Evolutionary conservation across 2,888 invertebrate species (phyloP).

Genomic region (Lissocephala sabroskyi): DNA sequence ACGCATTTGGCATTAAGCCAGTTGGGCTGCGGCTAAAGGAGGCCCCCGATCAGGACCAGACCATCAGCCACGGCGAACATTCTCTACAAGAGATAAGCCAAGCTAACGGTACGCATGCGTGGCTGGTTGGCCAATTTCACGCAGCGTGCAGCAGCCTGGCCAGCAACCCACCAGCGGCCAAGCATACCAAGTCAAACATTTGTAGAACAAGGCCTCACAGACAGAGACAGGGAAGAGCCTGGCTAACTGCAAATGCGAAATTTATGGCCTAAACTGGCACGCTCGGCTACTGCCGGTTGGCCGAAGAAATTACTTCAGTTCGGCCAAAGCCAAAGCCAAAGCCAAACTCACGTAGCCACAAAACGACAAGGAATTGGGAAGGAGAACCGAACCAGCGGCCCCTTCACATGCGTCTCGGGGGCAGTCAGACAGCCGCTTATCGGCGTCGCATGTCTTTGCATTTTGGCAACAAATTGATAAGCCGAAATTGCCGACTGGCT

Average conservation of each 20-base stretch:
- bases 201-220: slow-evolving; percentile 24
- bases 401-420: neutral
- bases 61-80: slow-evolving; percentile 33
- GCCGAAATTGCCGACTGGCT: slow-evolving; percentile 5
- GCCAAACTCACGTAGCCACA: no score
- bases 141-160: slow-evolving; percentile 22
- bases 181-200: slow-evolving; percentile 59
- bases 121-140: slow-evolving; percentile 37
- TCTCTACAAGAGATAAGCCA: slow-evolving; percentile 40
- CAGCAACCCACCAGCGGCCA: neutral
- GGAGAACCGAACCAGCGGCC: no score
- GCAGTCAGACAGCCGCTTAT: slow-evolving; percentile 24
- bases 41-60: neutral
- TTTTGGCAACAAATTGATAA: slow-evolving; percentile 42
- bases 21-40: no score
- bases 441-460: slow-evolving; percentile 36
- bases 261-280: no score
- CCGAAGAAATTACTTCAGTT: no score
- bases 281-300: no score
- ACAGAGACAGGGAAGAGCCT: slow-evolving; percentile 1
- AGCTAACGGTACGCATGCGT: slow-evolving; percentile 54
- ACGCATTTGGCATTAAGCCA: slow-evolving; percentile 52
- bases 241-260: slow-evolving; percentile 48
- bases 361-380: slow-evolving; percentile 5
- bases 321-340: slow-evolving; percentile 6